These are phyloP conservation scores for Drosophila funebris DNA, from an alignment of 1,140 invertebrate species.

Conservation along the genomic window DNA sequence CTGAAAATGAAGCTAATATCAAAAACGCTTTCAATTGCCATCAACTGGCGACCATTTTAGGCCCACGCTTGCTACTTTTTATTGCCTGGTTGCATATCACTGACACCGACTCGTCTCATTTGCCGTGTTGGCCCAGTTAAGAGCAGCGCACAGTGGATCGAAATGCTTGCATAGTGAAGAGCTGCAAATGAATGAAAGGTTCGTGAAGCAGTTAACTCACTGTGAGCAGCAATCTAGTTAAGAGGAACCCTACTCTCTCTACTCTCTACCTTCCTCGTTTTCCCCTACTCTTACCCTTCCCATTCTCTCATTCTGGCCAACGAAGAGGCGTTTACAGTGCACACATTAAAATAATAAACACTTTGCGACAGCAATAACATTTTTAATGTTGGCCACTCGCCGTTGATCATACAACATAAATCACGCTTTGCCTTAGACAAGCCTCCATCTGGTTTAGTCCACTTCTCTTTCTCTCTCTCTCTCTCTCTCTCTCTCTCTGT, in stretches of 20 bases:
- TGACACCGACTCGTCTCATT: constrained; percentile 9
- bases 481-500: neutral
- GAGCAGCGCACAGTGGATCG: neutral
- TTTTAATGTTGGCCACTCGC: constrained; percentile 37
- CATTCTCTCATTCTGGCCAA: neutral
- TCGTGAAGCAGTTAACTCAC: too few species aligned
- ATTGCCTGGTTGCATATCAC: constrained; percentile 17
- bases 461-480: neutral
- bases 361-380: constrained; percentile 49
- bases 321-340: constrained; percentile 32
- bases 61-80: constrained; percentile 37
- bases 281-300: neutral
- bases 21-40: constrained; percentile 30
- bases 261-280: too few species aligned
- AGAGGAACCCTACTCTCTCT: neutral
- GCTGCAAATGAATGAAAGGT: too few species aligned
- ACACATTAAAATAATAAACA: constrained; percentile 75
- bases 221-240: constrained; percentile 25
- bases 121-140: constrained; percentile 34
- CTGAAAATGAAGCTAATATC: neutral
- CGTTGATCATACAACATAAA: constrained; percentile 63
- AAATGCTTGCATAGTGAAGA: neutral
- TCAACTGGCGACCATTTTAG: neutral
- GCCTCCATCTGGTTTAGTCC: neutral
- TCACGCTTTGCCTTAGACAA: constrained; percentile 56